Percentiles rank a stretch among this genome's conserved stretches.
Evolutionary conservation across 2,797 vertebrate species (phyloP).

Genomic region (Galago senegalensis): DNA sequence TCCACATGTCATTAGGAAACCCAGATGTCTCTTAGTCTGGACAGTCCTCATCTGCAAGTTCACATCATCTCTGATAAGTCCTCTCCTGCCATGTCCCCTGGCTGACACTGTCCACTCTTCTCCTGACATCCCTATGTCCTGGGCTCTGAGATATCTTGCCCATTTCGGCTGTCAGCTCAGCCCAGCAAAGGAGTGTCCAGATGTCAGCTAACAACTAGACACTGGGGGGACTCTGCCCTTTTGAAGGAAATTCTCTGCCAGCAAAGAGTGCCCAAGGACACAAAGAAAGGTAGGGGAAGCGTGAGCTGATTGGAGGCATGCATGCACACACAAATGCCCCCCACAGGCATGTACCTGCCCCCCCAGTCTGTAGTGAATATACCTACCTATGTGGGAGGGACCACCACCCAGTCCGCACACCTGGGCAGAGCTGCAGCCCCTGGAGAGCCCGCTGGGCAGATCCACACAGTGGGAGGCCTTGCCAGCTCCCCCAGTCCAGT

Average conservation of each 20-base stretch:
- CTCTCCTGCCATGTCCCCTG: rapidly evolving
- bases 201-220: neutral
- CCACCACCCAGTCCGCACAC: rapidly evolving
- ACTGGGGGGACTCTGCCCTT: neutral
- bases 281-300: neutral
- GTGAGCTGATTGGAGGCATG: rapidly evolving
- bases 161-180: neutral
- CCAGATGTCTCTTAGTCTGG: neutral
- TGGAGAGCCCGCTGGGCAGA: neutral
- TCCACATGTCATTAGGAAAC: neutral
- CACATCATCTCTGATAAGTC: rapidly evolving
- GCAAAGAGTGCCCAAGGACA: neutral
- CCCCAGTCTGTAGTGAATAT: neutral
- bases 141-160: neutral
- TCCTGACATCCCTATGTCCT: rapidly evolving
- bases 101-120: rapidly evolving
- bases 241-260: neutral
- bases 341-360: rapidly evolving
- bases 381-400: neutral
- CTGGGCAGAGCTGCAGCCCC: neutral
- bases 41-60: rapidly evolving
- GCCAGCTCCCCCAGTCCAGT: neutral
- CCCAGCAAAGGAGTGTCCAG: neutral
- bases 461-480: rapidly evolving
- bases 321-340: too few species aligned